A percentile compares a stretch with the other conserved stretches of the same genome.
Evolutionary conservation across 2,113 vertebrate genomes (phyloP).

Genomic region (Pseudorhombus dupliciocellatus): DNA sequence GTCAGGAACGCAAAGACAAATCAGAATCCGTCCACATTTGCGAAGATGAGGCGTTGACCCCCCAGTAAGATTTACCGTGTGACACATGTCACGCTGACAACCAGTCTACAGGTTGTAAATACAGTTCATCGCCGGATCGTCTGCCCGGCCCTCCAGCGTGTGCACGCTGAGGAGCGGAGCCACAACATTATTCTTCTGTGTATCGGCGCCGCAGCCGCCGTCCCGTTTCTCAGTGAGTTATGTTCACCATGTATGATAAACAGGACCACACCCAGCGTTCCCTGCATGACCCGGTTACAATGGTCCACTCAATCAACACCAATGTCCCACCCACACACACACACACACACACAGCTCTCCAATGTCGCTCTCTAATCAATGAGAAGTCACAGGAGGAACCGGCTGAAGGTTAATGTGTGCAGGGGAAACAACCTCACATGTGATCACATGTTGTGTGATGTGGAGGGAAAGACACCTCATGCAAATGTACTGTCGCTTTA

Average conservation of each 20-base stretch:
- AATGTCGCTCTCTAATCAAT: slow-evolving; percentile 65
- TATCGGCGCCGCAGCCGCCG: slow-evolving; percentile 8
- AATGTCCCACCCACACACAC: slow-evolving; percentile 20
- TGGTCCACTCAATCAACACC: slow-evolving; percentile 56
- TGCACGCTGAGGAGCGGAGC: background rate
- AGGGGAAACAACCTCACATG: slow-evolving; percentile 6
- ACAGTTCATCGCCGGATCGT: slow-evolving; percentile 7
- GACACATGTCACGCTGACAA: slow-evolving; percentile 39
- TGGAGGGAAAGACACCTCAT: background rate
- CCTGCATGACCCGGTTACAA: slow-evolving; percentile 42
- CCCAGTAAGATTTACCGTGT: slow-evolving; percentile 28
- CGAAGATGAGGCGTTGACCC: background rate
- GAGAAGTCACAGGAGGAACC: slow-evolving; percentile 42
- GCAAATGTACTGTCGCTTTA: background rate
- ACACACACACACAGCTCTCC: background rate
- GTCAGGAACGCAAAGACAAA: slow-evolving; percentile 40
- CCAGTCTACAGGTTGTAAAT: slow-evolving; percentile 67
- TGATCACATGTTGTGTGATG: slow-evolving; percentile 17
- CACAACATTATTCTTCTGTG: slow-evolving; percentile 2
- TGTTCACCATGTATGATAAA: slow-evolving; percentile 42
- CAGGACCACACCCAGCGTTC: slow-evolving; percentile 50
- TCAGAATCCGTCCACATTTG: slow-evolving; percentile 32
- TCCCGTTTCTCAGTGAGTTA: slow-evolving; percentile 45
- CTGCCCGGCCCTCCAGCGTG: background rate
- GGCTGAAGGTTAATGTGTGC: slow-evolving; percentile 77